Evolutionary conservation across 2,888 invertebrate species (phyloP).

Genomic region (Pseudeuparius sepicola): DNA sequence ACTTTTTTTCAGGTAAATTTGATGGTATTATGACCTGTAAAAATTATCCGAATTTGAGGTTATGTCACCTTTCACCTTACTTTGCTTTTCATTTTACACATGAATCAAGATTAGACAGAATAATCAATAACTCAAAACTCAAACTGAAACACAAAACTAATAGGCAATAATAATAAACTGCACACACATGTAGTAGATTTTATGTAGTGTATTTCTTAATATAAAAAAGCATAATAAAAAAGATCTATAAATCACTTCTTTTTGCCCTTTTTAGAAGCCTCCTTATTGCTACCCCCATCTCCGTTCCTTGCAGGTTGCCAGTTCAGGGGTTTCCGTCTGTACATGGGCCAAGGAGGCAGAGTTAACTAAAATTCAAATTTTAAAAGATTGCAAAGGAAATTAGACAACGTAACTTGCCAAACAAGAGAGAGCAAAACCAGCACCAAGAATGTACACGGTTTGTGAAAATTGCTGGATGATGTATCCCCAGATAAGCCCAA

Average conservation of each 20-base stretch:
- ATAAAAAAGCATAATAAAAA: conserved; percentile 8
- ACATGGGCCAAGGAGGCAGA: conserved; percentile 96
- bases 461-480: conserved; percentile 92
- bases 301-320: conserved; percentile 65
- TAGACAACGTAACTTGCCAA: conserved; percentile 47
- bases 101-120: no score
- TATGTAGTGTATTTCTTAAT: conserved; percentile 1
- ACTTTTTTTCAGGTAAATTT: no score
- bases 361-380: conserved; percentile 63
- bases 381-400: conserved; percentile 6
- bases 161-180: conserved; percentile 5
- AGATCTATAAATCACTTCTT: conserved; percentile 27
- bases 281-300: conserved; percentile 24
- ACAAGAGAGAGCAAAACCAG: conserved; percentile 80
- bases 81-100: no score
- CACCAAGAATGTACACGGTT: conserved; percentile 85
- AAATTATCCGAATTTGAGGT: no score
- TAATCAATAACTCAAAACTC: no score
- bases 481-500: conserved; percentile 88
- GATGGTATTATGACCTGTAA: no score
- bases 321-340: conserved; percentile 72
- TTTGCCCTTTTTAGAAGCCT: conserved; percentile 28
- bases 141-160: not conserved
- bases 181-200: no score
- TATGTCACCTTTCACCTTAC: no score